Evolutionary conservation across 2,888 invertebrate genomes (phyloP), one percentile per base, ranked within the genome.

Genomic region (Apamea anceps): DNA sequence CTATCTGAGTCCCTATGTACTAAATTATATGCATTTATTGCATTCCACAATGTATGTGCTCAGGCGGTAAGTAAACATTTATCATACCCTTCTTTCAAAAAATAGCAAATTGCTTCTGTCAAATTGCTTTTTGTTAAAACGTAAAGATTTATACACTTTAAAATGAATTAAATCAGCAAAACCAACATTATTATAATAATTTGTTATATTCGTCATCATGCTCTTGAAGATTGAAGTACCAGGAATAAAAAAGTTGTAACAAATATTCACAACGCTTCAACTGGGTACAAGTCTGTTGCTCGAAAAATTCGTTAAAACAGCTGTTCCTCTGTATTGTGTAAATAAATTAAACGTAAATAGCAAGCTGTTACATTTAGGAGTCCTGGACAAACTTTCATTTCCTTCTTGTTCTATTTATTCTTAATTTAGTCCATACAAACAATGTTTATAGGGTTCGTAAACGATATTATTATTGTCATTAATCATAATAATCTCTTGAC

Each of bases 281-380:
- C 57, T 72, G 18, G 51, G 21, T 54, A 54, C 12, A 54, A 62
- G 28, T 57, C 37, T 51, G 37, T 45, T 54, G 21, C 67, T 51
- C 42, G 25, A 48, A 28, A 32, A 71, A 81, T 68, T 65, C 12
- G 15, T 82, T n/a, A 62, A 71, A 54, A 62, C 71, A 83, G 66
- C 45, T 75, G 66, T 72, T 63, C 63, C 62, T 13, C 45, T n/a
- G 15, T 74, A 48, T 51, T 74, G 54, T 71, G 66, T 74, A 81
- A 81, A 82, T 81, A 82, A 85, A 63, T 71, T 57, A 62, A 74
- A 66, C 45, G 1, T 18, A 42, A 85, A 68, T 48, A 68, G 28
- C 65, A 60, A 85, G 60, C 71, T 81, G 73, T 70, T 60, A 73
- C 73, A 25, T 70, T 85, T 28, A 37, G 8, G 25, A 65, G 42